Conservation (phyloP, 2,113 vertebrate species). For the Agelaius phoeniceus region DNA sequence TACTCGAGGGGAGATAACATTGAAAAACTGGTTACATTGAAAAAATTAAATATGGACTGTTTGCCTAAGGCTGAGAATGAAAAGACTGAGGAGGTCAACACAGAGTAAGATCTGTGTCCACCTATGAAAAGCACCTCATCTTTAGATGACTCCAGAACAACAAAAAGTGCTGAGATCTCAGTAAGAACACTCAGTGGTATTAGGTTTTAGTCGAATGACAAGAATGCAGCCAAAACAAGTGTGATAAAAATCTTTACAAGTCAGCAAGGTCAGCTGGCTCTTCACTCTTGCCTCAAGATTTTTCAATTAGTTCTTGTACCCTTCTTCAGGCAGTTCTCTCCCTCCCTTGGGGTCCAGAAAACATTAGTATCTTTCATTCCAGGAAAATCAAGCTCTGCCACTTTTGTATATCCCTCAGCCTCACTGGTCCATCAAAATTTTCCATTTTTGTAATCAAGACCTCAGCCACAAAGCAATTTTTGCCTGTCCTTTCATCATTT, state of each 20-base stretch:
- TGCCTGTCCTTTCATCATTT: neutral
- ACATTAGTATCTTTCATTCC: neutral
- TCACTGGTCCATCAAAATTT: neutral
- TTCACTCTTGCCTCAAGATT: neutral
- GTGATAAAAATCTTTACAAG: constrained; percentile 13
- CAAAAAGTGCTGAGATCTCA: neutral
- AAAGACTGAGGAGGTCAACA: neutral
- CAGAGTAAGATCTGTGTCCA: neutral
- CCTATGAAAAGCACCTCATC: neutral
- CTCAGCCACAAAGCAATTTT: neutral
- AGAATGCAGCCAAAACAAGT: neutral
- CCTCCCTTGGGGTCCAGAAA: neutral
- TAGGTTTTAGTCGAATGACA: neutral
- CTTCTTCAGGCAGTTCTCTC: neutral
- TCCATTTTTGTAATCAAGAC: neutral
- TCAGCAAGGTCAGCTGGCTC: neutral
- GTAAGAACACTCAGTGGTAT: neutral
- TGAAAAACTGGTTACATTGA: neutral
- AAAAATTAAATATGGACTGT: neutral
- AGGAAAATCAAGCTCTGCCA: neutral
- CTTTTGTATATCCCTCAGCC: neutral
- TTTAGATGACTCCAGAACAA: neutral
- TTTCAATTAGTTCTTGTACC: neutral
- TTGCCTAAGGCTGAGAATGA: neutral
- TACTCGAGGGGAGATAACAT: neutral